Base-by-base conservation (phyloP, 2,797 vertebrate genomes). In the Vireo griseus region DNA sequence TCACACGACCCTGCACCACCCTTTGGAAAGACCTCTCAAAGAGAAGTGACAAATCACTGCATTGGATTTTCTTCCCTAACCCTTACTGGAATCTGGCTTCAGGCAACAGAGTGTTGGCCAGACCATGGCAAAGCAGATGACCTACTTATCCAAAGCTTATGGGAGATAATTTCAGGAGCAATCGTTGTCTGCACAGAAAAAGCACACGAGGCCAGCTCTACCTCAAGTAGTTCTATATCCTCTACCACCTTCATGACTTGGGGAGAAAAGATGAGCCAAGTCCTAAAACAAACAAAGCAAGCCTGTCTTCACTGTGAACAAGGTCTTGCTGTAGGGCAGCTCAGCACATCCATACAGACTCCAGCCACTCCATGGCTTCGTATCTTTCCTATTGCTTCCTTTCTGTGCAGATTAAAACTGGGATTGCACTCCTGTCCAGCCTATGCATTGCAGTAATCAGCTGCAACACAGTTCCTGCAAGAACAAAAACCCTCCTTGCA, bases 291-390 rank as follows among this genome's bases (percentile, higher is more conserved):
- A 39, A 58, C 14, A 31, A 51, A 85, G 20, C 47, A 78, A n/a
- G 12, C 31, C 66, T 63, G 14, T 59, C 25, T 72, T 74, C 33
- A 19, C 37, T 74, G 26, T 37, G 65, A 83, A 1, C 25, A 39
- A 28, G n/a, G 40, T 24, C 25, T 51, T 19, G 20, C 31, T 48
- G 14, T n/a, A 16, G 9, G 31, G 31, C 17, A 52, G 54, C 15
- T 62, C 54, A 72, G 62, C 22, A 40, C 37, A 68, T 3, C 28
- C 31, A 22, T 24, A 33, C 10, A 55, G 29, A 45, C 16, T 65
- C 17, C 44, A 80, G 68, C 7, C 26, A 59, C 37, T 21, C 37
- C 31, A 35, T 0, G 2, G 59, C 8, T 54, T 40, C 5, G 0
- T 24, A 31, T 26, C 25, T 67, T 84, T 50, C 29, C 45, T 45